Conservation (phyloP, 2,888 invertebrate species). For the Invenusta paracnida region DNA sequence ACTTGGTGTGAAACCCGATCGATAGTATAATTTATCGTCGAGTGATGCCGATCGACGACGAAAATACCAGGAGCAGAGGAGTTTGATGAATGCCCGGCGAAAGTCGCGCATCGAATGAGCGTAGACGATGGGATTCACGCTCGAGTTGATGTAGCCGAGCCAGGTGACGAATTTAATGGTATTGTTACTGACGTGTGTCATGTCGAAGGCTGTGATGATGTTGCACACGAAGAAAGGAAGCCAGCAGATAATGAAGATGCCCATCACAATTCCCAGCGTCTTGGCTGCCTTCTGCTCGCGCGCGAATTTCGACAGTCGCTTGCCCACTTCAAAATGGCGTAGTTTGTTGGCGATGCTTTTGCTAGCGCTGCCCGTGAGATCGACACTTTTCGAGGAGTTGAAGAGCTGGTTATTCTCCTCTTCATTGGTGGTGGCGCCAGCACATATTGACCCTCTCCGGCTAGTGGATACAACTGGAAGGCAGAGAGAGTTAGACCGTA, state of each 20-base stretch:
- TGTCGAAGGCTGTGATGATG: conserved; percentile 68
- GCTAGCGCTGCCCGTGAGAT: conserved; percentile 11
- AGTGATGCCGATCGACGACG: not conserved
- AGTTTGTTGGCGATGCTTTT: conserved; percentile 30
- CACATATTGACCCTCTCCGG: not conserved
- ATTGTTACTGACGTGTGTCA: not conserved
- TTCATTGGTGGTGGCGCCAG: too few relatives aligned
- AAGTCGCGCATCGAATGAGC: conserved; percentile 97
- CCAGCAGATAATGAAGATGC: conserved; percentile 93
- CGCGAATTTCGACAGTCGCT: conserved; percentile 33
- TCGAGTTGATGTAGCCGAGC: conserved; percentile 60
- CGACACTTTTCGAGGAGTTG: conserved; percentile 34
- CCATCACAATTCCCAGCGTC: conserved; percentile 91
- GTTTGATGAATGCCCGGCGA: conserved; percentile 69
- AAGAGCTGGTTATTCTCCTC: too few relatives aligned
- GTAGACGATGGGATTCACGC: conserved; percentile 78
- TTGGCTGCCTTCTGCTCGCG: conserved; percentile 90
- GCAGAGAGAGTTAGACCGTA: conserved; percentile 48
- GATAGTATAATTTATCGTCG: not conserved
- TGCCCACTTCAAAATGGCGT: conserved; percentile 32
- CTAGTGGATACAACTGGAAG: conserved; percentile 37
- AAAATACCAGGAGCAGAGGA: conserved; percentile 34
- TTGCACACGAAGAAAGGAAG: conserved; percentile 93
- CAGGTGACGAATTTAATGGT: conserved; percentile 57
- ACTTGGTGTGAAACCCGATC: not conserved